A percentile compares a stretch with the other conserved stretches of the same genome.
phyloP scores from a whole-genome alignment of 2,797 vertebrate genomes.

The Lepidocolaptes lacrymiger region DNA sequence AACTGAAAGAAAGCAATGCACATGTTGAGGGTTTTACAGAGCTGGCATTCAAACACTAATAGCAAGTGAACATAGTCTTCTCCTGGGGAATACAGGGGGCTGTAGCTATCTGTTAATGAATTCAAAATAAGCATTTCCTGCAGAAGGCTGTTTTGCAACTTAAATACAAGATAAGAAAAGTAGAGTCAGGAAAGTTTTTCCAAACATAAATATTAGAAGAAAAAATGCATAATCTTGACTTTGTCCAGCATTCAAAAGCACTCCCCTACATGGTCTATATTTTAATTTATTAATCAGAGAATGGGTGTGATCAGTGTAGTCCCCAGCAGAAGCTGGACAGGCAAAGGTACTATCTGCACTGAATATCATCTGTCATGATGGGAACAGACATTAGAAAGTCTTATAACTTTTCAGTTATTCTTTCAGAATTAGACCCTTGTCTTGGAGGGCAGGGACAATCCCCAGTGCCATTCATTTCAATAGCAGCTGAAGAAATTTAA shows the following conservation, averaged over 20 bases:
- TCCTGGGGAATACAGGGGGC: neutral
- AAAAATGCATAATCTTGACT: neutral
- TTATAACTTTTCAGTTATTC: neutral
- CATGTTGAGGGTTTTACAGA: neutral
- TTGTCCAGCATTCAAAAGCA: neutral
- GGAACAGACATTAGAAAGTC: neutral
- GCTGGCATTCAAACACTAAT: neutral
- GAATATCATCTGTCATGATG: rapidly evolving
- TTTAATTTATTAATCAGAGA: neutral
- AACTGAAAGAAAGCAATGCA: neutral
- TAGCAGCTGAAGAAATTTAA: neutral
- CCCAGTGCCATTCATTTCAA: neutral
- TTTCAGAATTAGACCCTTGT: neutral
- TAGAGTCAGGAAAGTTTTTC: neutral
- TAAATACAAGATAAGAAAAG: neutral
- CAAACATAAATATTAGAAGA: neutral
- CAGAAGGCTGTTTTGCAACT: neutral
- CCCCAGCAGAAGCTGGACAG: neutral
- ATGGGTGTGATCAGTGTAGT: neutral
- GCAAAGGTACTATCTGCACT: neutral
- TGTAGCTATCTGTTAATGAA: neutral
- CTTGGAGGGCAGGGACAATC: neutral
- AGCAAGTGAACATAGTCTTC: neutral
- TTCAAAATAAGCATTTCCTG: neutral
- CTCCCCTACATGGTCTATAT: neutral